Conservation (phyloP, 2,113 vertebrate genomes). For the Rhagologus leucostigma region DNA sequence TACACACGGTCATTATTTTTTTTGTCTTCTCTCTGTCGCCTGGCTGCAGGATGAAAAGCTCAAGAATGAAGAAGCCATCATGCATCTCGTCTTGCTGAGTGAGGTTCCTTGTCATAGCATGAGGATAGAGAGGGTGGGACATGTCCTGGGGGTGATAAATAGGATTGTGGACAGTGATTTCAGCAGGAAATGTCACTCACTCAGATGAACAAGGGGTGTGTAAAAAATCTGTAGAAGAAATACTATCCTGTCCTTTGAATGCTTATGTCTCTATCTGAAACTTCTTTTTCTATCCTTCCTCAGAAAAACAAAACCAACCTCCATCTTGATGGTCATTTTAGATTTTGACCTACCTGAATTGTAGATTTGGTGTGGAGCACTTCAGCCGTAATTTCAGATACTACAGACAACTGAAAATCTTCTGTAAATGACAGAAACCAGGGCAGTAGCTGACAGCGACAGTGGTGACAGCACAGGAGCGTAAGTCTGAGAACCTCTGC, state of each 20-base stretch:
- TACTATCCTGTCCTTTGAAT: neutral
- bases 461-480: neutral
- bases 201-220: neutral
- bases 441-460: neutral
- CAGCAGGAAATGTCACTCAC: neutral
- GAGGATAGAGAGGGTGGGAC: neutral
- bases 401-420: neutral
- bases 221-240: neutral
- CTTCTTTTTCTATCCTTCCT: neutral
- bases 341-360: neutral
- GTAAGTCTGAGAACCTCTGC: neutral
- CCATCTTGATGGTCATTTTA: neutral
- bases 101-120: accelerated
- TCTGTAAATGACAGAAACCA: neutral
- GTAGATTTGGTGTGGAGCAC: neutral
- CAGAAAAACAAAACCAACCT: neutral
- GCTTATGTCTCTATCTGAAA: neutral
- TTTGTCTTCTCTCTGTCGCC: neutral
- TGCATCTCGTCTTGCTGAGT: neutral
- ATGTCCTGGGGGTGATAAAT: neutral
- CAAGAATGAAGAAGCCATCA: neutral
- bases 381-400: neutral
- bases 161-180: neutral
- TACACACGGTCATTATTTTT: neutral
- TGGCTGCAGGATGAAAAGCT: neutral